A percentile compares a stretch with the other conserved stretches of the same genome.
phyloP scores from a whole-genome alignment of 2,113 vertebrate species.

The Tapirus terrestris region DNA sequence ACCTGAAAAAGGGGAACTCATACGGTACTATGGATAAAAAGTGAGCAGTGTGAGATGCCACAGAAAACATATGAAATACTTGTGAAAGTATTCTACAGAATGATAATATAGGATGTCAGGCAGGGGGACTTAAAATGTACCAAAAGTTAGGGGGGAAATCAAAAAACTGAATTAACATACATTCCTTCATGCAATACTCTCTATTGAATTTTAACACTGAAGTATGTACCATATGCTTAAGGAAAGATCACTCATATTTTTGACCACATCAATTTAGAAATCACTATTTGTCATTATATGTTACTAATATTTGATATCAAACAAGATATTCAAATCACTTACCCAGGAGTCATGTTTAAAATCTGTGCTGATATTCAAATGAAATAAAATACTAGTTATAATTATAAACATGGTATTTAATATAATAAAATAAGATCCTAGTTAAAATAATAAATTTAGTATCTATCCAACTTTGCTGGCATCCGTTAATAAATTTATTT shows the following conservation, averaged over 20 bases:
- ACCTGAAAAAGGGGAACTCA: constrained; percentile 58
- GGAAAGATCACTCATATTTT: constrained; percentile 39
- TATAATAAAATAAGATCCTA: constrained; percentile 12
- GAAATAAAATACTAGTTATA: constrained; percentile 45
- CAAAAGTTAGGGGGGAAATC: constrained; percentile 34
- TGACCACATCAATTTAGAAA: constrained; percentile 51
- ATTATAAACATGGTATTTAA: neutral
- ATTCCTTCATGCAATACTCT: neutral
- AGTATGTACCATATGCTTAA: neutral
- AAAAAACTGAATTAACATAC: constrained; percentile 50
- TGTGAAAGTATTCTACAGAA: constrained; percentile 63
- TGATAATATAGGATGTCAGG: constrained; percentile 58
- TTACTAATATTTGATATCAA: constrained; percentile 43
- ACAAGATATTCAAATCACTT: constrained; percentile 44
- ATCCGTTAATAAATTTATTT: constrained; percentile 32
- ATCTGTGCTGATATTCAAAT: constrained; percentile 27
- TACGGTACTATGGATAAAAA: constrained; percentile 67
- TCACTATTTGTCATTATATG: constrained; percentile 15
- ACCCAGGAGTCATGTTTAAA: neutral
- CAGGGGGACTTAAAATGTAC: constrained; percentile 36
- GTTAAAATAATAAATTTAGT: constrained; percentile 21
- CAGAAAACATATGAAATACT: constrained; percentile 71
- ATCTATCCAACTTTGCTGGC: constrained; percentile 6
- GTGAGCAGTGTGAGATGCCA: constrained; percentile 66
- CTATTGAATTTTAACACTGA: constrained; percentile 33